Percentiles rank a stretch among this genome's conserved stretches.
phyloP scores from a whole-genome alignment of 2,113 vertebrate genomes.

The Lagopus leucura region DNA sequence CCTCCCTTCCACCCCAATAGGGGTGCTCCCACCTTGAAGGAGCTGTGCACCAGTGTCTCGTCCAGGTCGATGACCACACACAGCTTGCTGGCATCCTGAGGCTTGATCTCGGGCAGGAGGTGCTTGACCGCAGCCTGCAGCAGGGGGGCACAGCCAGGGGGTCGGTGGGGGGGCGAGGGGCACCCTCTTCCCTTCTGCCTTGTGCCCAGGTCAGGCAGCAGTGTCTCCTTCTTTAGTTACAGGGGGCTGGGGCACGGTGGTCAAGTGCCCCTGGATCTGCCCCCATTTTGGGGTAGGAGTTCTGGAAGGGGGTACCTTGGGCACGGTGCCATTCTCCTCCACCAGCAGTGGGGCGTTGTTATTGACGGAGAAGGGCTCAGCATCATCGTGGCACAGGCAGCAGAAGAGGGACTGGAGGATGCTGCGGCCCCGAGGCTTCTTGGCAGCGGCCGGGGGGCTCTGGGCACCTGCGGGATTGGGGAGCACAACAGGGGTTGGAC shows the following conservation, averaged over 20 bases:
- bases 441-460: conserved; percentile 52
- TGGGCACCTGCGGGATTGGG: conserved; percentile 56
- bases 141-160: not conserved
- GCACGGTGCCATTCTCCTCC: conserved; percentile 81
- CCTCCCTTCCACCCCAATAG: too few species aligned
- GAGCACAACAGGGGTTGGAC: too few species aligned
- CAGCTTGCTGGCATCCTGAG: conserved; percentile 88
- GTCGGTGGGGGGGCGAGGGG: not conserved
- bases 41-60: conserved; percentile 93
- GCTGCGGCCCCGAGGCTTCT: conserved; percentile 80
- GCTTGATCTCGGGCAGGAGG: conserved; percentile 87
- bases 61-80: conserved; percentile 95
- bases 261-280: too few species aligned
- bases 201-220: too few species aligned
- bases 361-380: conserved; percentile 74
- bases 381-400: conserved; percentile 81
- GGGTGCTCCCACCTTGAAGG: conserved; percentile 86
- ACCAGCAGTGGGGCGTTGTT: conserved; percentile 75
- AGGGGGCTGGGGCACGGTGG: too few species aligned
- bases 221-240: not conserved
- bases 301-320: conserved; percentile 73
- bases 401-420: conserved; percentile 83
- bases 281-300: too few species aligned
- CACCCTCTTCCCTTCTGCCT: not conserved
- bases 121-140: conserved; percentile 81